Conservation (phyloP, 2,888 invertebrate species). For the Cataglyphis rosenhaueri region DNA sequence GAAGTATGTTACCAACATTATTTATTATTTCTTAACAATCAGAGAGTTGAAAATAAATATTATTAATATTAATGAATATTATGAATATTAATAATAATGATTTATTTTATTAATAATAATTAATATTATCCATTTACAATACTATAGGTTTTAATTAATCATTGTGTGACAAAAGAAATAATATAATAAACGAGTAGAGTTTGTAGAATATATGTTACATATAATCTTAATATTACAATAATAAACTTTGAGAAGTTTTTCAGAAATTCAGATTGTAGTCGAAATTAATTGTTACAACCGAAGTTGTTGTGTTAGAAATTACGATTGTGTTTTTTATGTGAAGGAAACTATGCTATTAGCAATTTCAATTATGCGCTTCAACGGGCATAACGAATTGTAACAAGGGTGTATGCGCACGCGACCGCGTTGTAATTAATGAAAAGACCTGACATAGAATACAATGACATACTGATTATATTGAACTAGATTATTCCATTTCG, state of each 20-base stretch:
- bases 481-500: conserved; percentile 12
- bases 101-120: background rate
- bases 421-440: conserved; percentile 52
- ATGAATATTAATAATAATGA: background rate
- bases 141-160: background rate
- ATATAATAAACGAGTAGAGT: background rate
- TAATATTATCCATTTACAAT: background rate
- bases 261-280: background rate
- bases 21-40: background rate
- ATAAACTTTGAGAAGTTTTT: background rate
- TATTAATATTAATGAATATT: background rate
- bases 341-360: conserved; percentile 44
- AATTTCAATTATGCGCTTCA: conserved; percentile 56
- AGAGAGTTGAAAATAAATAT: background rate
- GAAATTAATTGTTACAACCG: conserved; percentile 1
- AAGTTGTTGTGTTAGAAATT: conserved; percentile 21
- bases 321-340: conserved; percentile 39
- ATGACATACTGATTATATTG: conserved; percentile 31
- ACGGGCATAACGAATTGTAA: conserved; percentile 52
- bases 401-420: conserved; percentile 47
- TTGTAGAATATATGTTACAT: background rate
- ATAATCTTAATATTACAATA: background rate
- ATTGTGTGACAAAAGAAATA: background rate
- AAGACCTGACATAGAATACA: conserved; percentile 40
- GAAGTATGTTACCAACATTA: background rate